Percentiles rank a stretch among this genome's conserved stretches.
These are phyloP conservation scores for Microcebus tavaratra DNA, from an alignment of 2,113 vertebrate species.

Conservation along the genomic window DNA sequence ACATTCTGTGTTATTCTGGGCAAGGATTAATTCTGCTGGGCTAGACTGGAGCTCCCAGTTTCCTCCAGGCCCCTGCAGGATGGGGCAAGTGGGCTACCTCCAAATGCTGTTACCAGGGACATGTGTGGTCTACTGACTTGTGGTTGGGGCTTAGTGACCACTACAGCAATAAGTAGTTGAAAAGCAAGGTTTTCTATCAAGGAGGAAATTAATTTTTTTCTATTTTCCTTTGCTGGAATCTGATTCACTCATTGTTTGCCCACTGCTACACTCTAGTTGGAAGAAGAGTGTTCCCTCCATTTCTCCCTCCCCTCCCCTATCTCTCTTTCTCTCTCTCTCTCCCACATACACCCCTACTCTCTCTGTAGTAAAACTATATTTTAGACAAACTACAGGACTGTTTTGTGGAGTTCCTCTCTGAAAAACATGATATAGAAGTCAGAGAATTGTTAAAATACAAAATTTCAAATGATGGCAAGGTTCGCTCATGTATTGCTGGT, in stretches of 20 bases:
- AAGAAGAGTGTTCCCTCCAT: background rate
- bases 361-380: background rate
- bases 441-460: background rate
- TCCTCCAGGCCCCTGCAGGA: background rate
- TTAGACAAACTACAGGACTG: background rate
- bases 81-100: too few species aligned
- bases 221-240: background rate
- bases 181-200: background rate
- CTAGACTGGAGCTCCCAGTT: background rate
- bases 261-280: background rate
- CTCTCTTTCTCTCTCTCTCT: background rate
- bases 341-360: background rate
- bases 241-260: background rate
- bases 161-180: background rate
- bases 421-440: background rate
- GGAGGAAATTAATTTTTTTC: background rate
- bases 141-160: background rate
- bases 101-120: background rate
- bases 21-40: background rate
- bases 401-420: background rate
- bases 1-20: background rate
- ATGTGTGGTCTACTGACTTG: background rate
- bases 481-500: background rate
- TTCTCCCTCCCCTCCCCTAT: rapidly evolving
- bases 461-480: background rate